These are phyloP conservation scores for Phthorimaea operculella DNA, from an alignment of 1,140 invertebrate species.

Conservation along the genomic window DNA sequence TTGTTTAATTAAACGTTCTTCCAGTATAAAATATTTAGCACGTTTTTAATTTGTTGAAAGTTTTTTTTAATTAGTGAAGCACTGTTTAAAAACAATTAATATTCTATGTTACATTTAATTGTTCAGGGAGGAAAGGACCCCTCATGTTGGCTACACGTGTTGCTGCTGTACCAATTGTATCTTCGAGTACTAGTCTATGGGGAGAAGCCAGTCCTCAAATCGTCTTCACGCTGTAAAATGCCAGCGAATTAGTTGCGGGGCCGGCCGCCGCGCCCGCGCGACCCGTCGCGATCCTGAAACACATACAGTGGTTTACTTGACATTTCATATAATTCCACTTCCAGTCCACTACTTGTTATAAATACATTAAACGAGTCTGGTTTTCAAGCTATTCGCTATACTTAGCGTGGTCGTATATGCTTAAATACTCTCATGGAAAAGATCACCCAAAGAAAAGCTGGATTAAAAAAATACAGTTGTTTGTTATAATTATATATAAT, in stretches of 20 bases:
- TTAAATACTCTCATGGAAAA: too few species aligned
- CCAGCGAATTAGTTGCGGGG: constrained; percentile 44
- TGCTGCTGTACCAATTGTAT: constrained; percentile 56
- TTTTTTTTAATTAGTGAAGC: constrained; percentile 52
- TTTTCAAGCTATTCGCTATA: too few species aligned
- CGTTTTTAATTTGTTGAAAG: constrained; percentile 65
- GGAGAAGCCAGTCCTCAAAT: constrained; percentile 62
- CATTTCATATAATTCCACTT: too few species aligned
- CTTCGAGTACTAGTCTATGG: constrained; percentile 63
- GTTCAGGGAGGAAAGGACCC: constrained; percentile 50
- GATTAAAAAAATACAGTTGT: too few species aligned
- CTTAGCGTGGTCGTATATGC: too few species aligned
- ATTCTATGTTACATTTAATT: constrained; percentile 55
- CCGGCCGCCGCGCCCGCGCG: constrained; percentile 57
- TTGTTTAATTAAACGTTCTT: constrained; percentile 58
- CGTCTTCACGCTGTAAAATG: constrained; percentile 30
- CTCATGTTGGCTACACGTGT: constrained; percentile 29
- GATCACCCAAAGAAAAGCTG: too few species aligned
- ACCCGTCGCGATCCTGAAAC: constrained; percentile 63
- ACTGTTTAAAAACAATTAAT: constrained; percentile 65
- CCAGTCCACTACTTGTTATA: too few species aligned
- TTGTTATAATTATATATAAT: too few species aligned
- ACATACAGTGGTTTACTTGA: neutral
- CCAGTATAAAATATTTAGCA: constrained; percentile 65
- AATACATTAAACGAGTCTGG: too few species aligned